Evolutionary conservation across 1,140 invertebrate species (phyloP), one percentile per base, ranked within the genome.

Genomic region (Zaprionus camerounensis): DNA sequence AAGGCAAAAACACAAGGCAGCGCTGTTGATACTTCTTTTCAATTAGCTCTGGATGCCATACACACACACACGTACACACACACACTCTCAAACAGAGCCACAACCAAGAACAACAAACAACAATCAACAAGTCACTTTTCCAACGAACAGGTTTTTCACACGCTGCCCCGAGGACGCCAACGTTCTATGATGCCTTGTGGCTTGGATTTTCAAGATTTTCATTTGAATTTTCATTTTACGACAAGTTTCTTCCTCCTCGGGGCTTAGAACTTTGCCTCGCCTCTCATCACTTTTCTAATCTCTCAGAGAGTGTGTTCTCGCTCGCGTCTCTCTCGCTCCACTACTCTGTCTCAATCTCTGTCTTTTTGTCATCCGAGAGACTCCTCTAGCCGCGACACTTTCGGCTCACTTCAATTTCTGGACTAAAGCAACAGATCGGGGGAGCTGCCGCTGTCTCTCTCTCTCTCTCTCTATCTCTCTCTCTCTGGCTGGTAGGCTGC

Each of bases 1-100:
- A 73, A 88, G 74, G 84, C 69, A 81, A 83, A 83, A 83, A 83
- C 74, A 84, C 80, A 87, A 84, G 84, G 80, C 84, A 88, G 73
- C 78, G 78, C 79, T 88, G 81, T 84, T 88, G 81, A 87, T 87
- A 81, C 83, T 77, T 84, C 83, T 88, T 88, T 88, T 88, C 84
- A 88, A 88, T 88, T 88, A 88, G 85, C 73, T 88, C 11, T 74
- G 34, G 62, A 65, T 57, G 73, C 55, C 44, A 58, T 63, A 67
- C 74, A 76, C 55, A 31, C 44, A 36, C 51, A 55, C 36, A 56
- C 62, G 57, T 24, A 64, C 51, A 26, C 28, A 31, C 31, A 34
- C 13, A 64, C 70, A 79, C 68, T 41, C 53, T 65, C 61, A 81
- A 28, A 68, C 56, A 55, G 51, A 74, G 53, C 15, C 51, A 46